These are phyloP conservation scores for Hetaerina titia DNA, from an alignment of 2,888 invertebrate genomes.

Conservation along the genomic window DNA sequence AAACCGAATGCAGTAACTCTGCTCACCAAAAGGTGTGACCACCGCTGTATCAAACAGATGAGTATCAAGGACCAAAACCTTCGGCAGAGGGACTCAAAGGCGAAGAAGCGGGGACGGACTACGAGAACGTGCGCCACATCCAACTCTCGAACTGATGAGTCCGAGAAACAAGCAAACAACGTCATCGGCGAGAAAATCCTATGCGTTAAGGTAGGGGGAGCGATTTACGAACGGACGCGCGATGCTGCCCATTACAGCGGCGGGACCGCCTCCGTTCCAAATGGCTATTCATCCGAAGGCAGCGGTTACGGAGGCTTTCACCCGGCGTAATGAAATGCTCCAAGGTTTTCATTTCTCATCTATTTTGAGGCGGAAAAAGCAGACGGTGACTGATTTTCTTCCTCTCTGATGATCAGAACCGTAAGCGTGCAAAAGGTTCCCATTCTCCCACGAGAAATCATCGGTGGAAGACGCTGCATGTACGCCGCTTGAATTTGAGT, in stretches of 20 bases:
- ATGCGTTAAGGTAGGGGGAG: neutral
- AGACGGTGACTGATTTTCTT: neutral
- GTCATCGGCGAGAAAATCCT: neutral
- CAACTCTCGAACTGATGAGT: too few relatives aligned
- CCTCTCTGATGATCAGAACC: neutral
- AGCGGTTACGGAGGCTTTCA: neutral
- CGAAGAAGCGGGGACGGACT: neutral
- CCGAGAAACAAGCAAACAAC: too few relatives aligned
- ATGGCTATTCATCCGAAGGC: neutral
- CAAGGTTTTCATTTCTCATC: conserved; percentile 15
- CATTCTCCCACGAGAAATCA: neutral
- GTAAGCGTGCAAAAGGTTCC: neutral
- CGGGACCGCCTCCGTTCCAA: neutral
- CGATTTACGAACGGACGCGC: neutral
- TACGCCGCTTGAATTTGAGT: neutral
- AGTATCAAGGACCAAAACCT: neutral
- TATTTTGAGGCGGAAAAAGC: neutral
- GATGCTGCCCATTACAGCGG: neutral
- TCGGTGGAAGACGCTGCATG: neutral
- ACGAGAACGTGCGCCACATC: too few relatives aligned
- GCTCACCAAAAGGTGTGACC: neutral
- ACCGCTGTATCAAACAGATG: neutral
- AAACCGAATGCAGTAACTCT: neutral
- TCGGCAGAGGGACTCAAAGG: neutral
- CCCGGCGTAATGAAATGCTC: neutral